Evolutionary conservation across 2,113 vertebrate species (phyloP).

Genomic region (Cariama cristata): DNA sequence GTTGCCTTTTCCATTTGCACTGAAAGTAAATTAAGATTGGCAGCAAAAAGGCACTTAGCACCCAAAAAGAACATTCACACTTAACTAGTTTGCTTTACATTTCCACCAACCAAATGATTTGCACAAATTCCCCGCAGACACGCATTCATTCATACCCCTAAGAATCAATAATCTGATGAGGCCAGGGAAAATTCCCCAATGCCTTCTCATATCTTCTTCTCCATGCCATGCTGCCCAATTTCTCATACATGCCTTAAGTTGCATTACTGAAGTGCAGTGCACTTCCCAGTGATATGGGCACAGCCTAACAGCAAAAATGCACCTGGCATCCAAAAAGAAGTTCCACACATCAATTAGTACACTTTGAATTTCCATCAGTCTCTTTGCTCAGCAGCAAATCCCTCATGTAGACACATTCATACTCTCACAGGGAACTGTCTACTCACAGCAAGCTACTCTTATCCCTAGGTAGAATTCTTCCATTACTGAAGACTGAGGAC

Average conservation of each 20-base stretch:
- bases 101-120: background rate
- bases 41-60: background rate
- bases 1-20: background rate
- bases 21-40: background rate
- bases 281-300: rapidly evolving
- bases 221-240: background rate
- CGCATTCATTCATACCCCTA: background rate
- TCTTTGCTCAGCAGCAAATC: background rate
- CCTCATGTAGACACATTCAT: rapidly evolving
- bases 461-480: background rate
- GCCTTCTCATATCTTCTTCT: background rate
- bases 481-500: background rate
- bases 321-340: background rate
- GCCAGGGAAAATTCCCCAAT: background rate
- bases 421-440: background rate
- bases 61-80: background rate
- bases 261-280: background rate
- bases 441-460: background rate
- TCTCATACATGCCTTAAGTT: background rate
- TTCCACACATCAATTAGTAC: background rate
- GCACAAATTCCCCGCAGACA: background rate
- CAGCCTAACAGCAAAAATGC: background rate
- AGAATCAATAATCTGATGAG: background rate
- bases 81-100: background rate
- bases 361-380: background rate